Percentiles rank a stretch among this genome's conserved stretches.
Conservation (phyloP, 2,113 vertebrate genomes). For the Protomyctophum bolini region DNA sequence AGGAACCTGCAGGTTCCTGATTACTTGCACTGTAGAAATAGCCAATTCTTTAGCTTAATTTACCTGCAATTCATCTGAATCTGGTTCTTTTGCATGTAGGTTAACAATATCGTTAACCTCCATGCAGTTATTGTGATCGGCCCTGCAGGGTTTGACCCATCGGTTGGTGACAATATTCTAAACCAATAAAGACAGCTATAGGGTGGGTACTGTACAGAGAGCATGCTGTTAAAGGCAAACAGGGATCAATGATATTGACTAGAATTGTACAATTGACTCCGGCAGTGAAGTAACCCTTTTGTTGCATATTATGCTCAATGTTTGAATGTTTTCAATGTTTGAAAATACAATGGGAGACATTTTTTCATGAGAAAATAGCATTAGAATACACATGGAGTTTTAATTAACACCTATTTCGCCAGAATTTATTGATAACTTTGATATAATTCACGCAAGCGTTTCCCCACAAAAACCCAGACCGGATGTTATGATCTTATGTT, state of each 20-base stretch:
- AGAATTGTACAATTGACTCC: constrained; percentile 21
- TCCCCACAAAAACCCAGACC: no score
- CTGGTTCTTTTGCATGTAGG: background rate
- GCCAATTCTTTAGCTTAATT: constrained; percentile 20
- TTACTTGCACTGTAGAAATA: background rate
- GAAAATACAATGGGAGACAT: no score
- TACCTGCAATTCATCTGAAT: constrained; percentile 9
- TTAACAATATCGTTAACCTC: background rate
- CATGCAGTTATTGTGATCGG: background rate
- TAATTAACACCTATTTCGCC: no score
- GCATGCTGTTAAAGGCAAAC: constrained; percentile 16
- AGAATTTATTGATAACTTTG: no score
- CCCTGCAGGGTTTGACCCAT: constrained; percentile 18
- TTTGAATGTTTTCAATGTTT: constrained; percentile 11
- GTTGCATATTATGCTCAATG: constrained; percentile 6
- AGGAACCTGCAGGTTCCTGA: no score
- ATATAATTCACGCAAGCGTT: no score
- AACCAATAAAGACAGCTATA: constrained; percentile 20
- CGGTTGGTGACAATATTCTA: constrained; percentile 10
- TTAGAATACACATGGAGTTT: no score
- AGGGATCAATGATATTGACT: constrained; percentile 51
- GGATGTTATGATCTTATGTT: no score
- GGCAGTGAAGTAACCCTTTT: constrained; percentile 19
- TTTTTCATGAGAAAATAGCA: no score
- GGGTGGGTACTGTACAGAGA: constrained; percentile 34